These are phyloP conservation scores for Cetoscarus ocellatus DNA, from an alignment of 2,797 vertebrate species.

Conservation along the genomic window DNA sequence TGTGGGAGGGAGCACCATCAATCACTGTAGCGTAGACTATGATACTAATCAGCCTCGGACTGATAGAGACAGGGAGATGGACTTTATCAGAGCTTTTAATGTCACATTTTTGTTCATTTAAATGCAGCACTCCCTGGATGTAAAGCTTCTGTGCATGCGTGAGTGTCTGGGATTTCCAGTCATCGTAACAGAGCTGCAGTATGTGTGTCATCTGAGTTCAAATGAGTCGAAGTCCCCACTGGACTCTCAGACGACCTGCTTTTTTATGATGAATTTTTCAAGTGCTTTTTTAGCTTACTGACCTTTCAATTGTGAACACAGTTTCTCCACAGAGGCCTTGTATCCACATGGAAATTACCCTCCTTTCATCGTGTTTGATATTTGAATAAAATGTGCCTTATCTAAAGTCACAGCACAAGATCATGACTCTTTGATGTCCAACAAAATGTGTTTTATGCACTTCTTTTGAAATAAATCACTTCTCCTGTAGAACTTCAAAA, in stretches of 20 bases:
- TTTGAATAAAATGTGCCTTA: constrained; percentile 24
- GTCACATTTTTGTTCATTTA: constrained; percentile 15
- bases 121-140: background rate
- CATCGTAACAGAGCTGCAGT: constrained; percentile 6
- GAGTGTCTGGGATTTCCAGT: background rate
- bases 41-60: constrained; percentile 21
- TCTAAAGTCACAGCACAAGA: constrained; percentile 3
- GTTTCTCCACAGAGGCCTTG: background rate
- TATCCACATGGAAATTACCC: background rate
- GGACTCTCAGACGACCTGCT: background rate
- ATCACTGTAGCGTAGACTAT: constrained; percentile 22
- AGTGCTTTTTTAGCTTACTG: constrained; percentile 20
- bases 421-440: background rate
- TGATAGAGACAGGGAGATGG: constrained; percentile 18
- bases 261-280: constrained; percentile 19
- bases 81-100: constrained; percentile 21
- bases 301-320: constrained; percentile 7
- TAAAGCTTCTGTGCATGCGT: background rate
- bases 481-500: background rate
- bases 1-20: constrained; percentile 19
- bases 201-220: constrained; percentile 16
- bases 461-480: constrained; percentile 19
- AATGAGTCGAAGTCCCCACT: constrained; percentile 12
- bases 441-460: background rate
- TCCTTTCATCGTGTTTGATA: constrained; percentile 21